phyloP scores from a whole-genome alignment of 2,888 invertebrate genomes.

The Micropterix aruncella region DNA sequence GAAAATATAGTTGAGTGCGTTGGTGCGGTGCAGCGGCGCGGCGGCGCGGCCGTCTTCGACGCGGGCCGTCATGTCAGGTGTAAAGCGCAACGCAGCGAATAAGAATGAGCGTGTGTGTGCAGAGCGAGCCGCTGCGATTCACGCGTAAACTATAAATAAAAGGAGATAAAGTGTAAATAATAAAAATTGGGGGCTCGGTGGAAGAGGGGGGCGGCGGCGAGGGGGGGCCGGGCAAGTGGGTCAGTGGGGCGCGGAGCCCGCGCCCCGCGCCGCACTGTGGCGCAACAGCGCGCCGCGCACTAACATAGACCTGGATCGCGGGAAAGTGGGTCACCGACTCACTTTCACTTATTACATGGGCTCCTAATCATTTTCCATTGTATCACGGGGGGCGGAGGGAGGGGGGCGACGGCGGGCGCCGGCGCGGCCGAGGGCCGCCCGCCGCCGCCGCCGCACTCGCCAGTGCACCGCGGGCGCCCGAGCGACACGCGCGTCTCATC shows the following conservation, averaged over 20 bases:
- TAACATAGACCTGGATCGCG: constrained; percentile 89
- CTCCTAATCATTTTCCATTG: constrained; percentile 59
- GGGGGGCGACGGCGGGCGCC: constrained; percentile 15
- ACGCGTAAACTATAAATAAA: no score
- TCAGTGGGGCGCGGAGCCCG: constrained; percentile 59
- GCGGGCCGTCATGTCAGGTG: no score
- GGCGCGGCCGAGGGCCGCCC: constrained; percentile 10
- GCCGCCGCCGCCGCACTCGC: constrained; percentile 17
- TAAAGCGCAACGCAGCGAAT: no score
- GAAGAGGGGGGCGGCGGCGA: constrained; percentile 25
- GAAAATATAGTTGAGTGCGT: no score
- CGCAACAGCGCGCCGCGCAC: constrained; percentile 44
- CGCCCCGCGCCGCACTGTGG: constrained; percentile 35
- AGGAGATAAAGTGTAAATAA: no score
- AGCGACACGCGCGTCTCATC: constrained; percentile 1
- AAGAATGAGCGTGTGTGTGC: no score
- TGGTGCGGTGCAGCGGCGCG: no score
- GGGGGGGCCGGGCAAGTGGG: constrained; percentile 53
- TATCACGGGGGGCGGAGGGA: constrained; percentile 39
- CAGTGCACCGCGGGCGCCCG: background rate
- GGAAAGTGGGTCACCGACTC: constrained; percentile 84
- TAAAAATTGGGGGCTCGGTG: constrained; percentile 1
- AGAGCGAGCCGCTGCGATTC: no score
- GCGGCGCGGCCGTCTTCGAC: no score
- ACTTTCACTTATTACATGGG: constrained; percentile 82